Evolutionary conservation across 2,888 invertebrate genomes (phyloP).

Genomic region (Cecidostiba fungosa): DNA sequence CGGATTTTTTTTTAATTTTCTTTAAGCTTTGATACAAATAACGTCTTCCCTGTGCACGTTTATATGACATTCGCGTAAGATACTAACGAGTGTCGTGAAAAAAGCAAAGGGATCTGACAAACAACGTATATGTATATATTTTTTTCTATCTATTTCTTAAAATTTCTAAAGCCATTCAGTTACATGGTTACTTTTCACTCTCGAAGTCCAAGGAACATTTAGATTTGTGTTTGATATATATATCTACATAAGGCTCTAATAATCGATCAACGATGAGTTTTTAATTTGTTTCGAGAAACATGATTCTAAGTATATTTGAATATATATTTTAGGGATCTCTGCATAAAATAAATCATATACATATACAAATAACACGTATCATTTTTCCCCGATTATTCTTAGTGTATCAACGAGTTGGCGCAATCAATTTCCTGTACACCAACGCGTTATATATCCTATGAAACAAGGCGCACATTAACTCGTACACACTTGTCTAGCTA

Average conservation of each 20-base stretch:
- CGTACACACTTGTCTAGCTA: neutral
- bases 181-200: neutral
- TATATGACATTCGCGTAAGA: neutral
- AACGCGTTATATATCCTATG: no score
- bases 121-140: neutral
- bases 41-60: neutral
- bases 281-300: neutral
- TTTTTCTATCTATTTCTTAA: neutral
- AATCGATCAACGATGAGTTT: slow-evolving; percentile 20
- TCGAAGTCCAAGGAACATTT: neutral
- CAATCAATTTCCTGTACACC: neutral
- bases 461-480: neutral
- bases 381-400: neutral
- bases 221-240: neutral
- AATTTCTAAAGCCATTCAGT: neutral
- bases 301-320: neutral
- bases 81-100: neutral
- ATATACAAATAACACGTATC: neutral
- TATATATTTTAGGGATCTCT: neutral
- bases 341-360: neutral
- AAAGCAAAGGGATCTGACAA: neutral
- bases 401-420: neutral
- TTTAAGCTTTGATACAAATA: neutral
- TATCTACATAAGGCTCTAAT: slow-evolving; percentile 23
- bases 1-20: neutral